Conservation (phyloP, 2,113 vertebrate species). For the Alosa alosa region DNA sequence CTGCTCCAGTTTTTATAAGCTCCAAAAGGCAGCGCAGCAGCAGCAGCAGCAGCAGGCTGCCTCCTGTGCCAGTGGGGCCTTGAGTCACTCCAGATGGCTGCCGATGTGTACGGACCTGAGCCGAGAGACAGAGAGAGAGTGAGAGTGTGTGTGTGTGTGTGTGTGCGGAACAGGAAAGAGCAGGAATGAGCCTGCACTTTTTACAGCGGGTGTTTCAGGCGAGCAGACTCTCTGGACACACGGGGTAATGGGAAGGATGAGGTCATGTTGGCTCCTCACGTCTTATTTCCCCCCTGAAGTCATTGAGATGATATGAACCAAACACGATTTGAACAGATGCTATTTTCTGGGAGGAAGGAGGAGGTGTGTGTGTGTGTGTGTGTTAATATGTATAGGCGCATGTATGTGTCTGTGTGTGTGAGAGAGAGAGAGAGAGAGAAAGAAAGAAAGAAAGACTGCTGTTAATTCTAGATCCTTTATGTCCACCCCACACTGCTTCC, state of each 20-base stretch:
- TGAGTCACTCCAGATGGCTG: conserved; percentile 59
- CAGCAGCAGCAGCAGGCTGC: conserved; percentile 18
- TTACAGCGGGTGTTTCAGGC: conserved; percentile 36
- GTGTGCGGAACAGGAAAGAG: not conserved
- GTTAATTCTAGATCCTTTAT: too few species aligned
- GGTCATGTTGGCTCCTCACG: conserved; percentile 46
- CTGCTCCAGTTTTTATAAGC: conserved; percentile 46
- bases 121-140: not conserved
- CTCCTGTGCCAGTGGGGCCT: conserved; percentile 7
- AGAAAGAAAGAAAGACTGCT: not conserved
- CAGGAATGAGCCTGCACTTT: conserved; percentile 22
- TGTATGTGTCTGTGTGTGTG: not conserved
- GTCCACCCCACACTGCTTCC: too few species aligned
- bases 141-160: not conserved
- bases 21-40: conserved; percentile 17
- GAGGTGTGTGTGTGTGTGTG: not conserved
- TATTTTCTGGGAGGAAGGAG: not conserved
- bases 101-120: not conserved
- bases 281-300: conserved; percentile 50
- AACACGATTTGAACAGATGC: conserved; percentile 51
- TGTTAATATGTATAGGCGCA: not conserved
- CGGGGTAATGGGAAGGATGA: conserved; percentile 56
- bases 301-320: conserved; percentile 49
- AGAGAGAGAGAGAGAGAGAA: not conserved
- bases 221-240: conserved; percentile 37